phyloP scores from a whole-genome alignment of 2,888 invertebrate genomes.

The Drosophila seclusa region DNA sequence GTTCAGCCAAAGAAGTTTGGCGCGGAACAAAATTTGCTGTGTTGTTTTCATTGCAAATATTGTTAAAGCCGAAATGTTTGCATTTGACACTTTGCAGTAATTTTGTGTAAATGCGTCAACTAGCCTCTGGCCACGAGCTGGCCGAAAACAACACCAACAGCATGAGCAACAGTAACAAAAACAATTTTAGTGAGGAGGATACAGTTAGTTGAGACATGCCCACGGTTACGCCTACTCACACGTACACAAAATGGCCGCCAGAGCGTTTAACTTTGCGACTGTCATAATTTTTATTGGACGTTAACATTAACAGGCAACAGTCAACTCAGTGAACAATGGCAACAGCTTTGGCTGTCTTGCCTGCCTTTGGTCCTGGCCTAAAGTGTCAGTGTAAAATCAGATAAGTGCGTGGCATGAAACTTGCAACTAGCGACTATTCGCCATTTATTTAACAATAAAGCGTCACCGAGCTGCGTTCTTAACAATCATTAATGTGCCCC shows the following conservation, averaged over 20 bases:
- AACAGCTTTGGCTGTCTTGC: constrained; percentile 4
- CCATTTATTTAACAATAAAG: constrained; percentile 80
- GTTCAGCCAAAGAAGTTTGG: constrained; percentile 25
- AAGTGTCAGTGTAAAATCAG: constrained; percentile 74
- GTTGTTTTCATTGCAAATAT: constrained; percentile 77
- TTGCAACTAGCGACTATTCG: constrained; percentile 69
- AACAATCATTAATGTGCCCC: constrained; percentile 73
- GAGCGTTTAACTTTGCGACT: constrained; percentile 78
- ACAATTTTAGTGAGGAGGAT: constrained; percentile 3
- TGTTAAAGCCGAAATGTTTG: constrained; percentile 74
- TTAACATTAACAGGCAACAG: constrained; percentile 56
- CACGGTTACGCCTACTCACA: constrained; percentile 29
- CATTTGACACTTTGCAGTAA: constrained; percentile 78
- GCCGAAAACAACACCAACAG: not conserved
- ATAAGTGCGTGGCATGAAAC: constrained; percentile 59
- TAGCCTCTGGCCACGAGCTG: constrained; percentile 61
- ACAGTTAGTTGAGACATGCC: constrained; percentile 65
- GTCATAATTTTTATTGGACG: constrained; percentile 75
- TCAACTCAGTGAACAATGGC: constrained; percentile 38
- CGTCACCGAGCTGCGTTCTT: constrained; percentile 48
- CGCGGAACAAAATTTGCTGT: constrained; percentile 18
- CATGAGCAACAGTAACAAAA: not conserved
- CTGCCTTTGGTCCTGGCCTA: constrained; percentile 5
- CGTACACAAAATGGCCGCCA: constrained; percentile 59
- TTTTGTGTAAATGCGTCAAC: constrained; percentile 80